Percentiles rank a stretch among this genome's conserved stretches.
phyloP scores from a whole-genome alignment of 2,888 invertebrate species.

The Nomada fabriciana region DNA sequence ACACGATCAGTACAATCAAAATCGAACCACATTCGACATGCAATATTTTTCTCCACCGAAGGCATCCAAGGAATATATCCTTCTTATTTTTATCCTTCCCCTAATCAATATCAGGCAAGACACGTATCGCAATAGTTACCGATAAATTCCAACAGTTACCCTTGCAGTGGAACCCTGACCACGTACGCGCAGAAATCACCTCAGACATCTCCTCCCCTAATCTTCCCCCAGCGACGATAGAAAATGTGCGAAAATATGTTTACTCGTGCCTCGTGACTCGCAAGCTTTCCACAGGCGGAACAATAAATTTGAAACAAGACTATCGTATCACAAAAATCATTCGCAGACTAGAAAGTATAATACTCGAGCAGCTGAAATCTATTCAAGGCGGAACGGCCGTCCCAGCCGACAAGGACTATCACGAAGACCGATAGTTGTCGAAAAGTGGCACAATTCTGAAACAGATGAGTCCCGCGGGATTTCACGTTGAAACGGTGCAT shows the following conservation, averaged over 20 bases:
- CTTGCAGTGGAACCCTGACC: conserved; percentile 15
- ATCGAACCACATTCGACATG: conserved; percentile 17
- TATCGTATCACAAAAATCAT: not conserved
- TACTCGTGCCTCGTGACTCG: conserved; percentile 7
- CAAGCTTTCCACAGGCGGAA: not conserved
- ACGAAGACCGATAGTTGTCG: conserved; percentile 56
- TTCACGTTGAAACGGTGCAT: not conserved
- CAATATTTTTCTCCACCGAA: conserved; percentile 20
- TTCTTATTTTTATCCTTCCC: conserved; percentile 9
- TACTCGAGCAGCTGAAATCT: no score
- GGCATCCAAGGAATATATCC: conserved; percentile 1
- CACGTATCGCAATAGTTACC: conserved; percentile 21
- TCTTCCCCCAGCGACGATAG: not conserved
- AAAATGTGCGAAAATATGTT: conserved; percentile 8
- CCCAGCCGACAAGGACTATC: conserved; percentile 22
- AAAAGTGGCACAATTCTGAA: conserved; percentile 68
- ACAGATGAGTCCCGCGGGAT: conserved; percentile 63
- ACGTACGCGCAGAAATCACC: conserved; percentile 36
- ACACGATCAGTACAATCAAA: not conserved
- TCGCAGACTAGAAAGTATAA: not conserved
- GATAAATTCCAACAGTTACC: conserved; percentile 13
- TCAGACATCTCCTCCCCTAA: not conserved
- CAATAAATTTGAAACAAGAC: not conserved
- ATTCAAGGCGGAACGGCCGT: conserved; percentile 19
- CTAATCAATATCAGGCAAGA: conserved; percentile 27